These are phyloP conservation scores for Herpailurus yagouaroundi DNA, from an alignment of 2,113 vertebrate species.

Conservation along the genomic window DNA sequence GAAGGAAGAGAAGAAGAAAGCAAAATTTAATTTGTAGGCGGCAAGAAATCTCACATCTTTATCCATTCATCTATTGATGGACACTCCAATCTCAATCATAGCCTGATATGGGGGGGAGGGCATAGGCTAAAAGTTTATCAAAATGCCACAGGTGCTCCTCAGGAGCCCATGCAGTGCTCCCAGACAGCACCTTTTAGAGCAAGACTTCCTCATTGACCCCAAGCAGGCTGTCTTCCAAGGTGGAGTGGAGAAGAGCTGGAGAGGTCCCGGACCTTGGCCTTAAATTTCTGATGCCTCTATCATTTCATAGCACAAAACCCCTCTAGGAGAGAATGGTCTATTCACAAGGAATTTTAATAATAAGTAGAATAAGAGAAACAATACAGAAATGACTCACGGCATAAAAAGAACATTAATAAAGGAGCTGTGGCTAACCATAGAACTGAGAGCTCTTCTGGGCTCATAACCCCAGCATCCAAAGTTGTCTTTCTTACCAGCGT, in stretches of 20 bases:
- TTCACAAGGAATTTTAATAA: slow-evolving; percentile 37
- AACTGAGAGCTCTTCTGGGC: background rate
- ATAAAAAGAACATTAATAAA: background rate
- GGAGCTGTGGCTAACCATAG: background rate
- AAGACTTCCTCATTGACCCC: background rate
- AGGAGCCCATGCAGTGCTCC: background rate
- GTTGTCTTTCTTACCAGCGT: background rate
- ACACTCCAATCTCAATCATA: background rate
- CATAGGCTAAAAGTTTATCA: background rate
- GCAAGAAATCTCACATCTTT: background rate
- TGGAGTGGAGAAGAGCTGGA: background rate
- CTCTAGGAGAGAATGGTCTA: background rate
- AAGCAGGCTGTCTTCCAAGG: background rate
- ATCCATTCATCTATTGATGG: too few species aligned
- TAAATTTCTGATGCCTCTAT: background rate
- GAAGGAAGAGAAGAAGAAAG: background rate
- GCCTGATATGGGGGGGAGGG: background rate
- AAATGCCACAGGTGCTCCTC: background rate
- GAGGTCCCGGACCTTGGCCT: background rate
- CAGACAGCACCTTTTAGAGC: too few species aligned
- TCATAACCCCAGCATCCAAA: background rate
- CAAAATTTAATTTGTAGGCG: background rate
- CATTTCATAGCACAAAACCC: background rate
- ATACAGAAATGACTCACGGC: background rate
- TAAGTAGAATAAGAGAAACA: background rate